These are phyloP conservation scores for Trichogramma dendrolimi DNA, from an alignment of 2,888 invertebrate species.

Conservation along the genomic window DNA sequence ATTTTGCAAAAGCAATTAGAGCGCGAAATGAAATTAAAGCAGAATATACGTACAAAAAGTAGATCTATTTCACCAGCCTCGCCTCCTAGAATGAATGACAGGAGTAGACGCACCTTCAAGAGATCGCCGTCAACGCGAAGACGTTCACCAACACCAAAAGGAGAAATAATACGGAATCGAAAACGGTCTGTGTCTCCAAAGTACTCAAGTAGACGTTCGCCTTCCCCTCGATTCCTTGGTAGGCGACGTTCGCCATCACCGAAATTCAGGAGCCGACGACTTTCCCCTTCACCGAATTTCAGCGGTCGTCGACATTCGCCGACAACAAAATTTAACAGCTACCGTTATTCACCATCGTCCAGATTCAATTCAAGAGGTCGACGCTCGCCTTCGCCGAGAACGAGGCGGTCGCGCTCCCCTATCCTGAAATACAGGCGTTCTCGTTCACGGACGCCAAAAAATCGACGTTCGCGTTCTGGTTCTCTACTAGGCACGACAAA, in stretches of 20 bases:
- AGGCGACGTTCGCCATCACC: background rate
- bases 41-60: background rate
- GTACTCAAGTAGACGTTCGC: background rate
- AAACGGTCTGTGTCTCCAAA: background rate
- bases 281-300: background rate
- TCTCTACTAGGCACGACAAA: background rate
- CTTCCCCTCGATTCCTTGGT: background rate
- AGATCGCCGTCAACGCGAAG: background rate
- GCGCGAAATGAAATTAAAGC: background rate
- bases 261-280: background rate
- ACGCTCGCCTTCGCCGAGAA: too few relatives aligned
- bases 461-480: background rate
- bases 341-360: too few relatives aligned
- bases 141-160: background rate
- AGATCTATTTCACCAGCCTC: constrained; percentile 4
- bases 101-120: background rate
- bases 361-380: too few relatives aligned
- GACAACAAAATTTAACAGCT: background rate
- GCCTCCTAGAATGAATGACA: background rate
- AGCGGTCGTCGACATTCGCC: background rate
- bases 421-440: background rate
- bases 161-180: background rate
- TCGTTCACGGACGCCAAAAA: background rate
- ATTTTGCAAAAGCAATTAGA: constrained; percentile 9
- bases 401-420: too few relatives aligned